Evolutionary conservation across 2,113 vertebrate genomes (phyloP).

Genomic region (Xiphorhynchus elegans): DNA sequence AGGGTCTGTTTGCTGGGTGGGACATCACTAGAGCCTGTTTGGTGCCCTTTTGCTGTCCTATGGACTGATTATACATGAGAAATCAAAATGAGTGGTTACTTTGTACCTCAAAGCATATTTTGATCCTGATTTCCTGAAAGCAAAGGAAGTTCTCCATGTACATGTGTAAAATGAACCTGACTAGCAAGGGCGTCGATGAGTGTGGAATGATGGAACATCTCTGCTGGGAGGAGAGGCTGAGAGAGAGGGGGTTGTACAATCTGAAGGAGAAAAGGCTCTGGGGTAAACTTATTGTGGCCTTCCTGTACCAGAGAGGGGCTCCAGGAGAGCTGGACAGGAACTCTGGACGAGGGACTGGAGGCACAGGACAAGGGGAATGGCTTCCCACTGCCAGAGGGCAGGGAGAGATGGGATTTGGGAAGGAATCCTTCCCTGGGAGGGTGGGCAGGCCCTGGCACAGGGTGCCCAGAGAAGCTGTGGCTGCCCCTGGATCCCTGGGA

Average conservation of each 20-base stretch:
- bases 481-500: background rate
- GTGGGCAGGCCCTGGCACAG: background rate
- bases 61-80: background rate
- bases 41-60: background rate
- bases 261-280: background rate
- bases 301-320: background rate
- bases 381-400: background rate
- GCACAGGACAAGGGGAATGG: rapidly evolving
- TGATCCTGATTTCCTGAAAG: background rate
- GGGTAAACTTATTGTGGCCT: background rate
- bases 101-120: background rate
- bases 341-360: background rate
- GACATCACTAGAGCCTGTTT: background rate
- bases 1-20: background rate
- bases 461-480: background rate
- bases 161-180: background rate
- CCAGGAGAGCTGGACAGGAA: background rate
- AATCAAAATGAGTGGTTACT: background rate
- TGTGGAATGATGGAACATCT: background rate
- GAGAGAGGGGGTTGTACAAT: background rate
- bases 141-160: background rate
- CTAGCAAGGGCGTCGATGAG: background rate
- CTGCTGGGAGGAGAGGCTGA: background rate
- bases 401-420: background rate
- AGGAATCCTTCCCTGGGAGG: rapidly evolving